Evolutionary conservation across 2,113 vertebrate genomes (phyloP), one percentile per base, ranked within the genome.

Genomic region (Paradoxurus hermaphroditus): DNA sequence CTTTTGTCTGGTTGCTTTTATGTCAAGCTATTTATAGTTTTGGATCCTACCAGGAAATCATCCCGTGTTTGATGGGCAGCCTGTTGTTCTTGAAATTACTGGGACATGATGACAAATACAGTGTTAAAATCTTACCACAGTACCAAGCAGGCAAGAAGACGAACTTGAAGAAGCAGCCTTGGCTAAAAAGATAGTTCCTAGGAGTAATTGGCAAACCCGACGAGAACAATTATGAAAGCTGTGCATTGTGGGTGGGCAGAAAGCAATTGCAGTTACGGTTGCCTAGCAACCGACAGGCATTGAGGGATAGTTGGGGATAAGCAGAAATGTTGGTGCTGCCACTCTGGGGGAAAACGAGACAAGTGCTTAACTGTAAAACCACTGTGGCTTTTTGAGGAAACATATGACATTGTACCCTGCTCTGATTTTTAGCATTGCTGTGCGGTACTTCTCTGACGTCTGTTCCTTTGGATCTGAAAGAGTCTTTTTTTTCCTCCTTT

Each of bases 251-350:
- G 93, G 77, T 96, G 96, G 87, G 91, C 59, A 93, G 94, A 96
- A 79, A 78, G 46, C 65, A 83, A 56, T 62, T 0, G 19, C 96
- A 88, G 41, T 84, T 86, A n/a, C 0, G 16, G 98, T 98, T 96
- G 96, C 98, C 96, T 97, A 90, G 98, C 97, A 98, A 97, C 98
- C 29, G 86, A 72, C 91, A 96, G 91, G 92, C 93, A 53, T 29
- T 68, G 67, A 36, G 1, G 51, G 86, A 29, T 70, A 77, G 92
- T 88, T 10, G 4, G 39, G n/a, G 84, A 81, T 87, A 73, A 96
- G 91, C 83, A 46, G 75, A 89, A 68, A 93, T 92, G 91, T 92
- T 97, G 93, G 79, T 89, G 63, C 94, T 93, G 94, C 94, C 96
- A 72, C 92, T 84, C 75, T 21, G 53, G 77, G 67, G 95, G 77